Percentiles rank a stretch among this genome's conserved stretches.
Evolutionary conservation across 2,888 invertebrate genomes (phyloP).

Genomic region (Pecten maximus): DNA sequence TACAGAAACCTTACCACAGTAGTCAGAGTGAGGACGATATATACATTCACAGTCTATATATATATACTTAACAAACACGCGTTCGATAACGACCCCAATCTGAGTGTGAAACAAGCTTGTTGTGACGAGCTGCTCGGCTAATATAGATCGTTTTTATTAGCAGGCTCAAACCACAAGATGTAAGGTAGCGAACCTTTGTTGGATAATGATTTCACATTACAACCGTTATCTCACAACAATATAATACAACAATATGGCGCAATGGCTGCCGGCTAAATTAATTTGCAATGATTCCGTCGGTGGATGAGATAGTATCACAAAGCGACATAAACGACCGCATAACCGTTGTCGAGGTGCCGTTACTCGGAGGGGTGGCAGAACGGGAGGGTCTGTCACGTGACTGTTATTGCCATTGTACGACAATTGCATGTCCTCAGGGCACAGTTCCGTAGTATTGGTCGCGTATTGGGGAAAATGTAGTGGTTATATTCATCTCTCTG

Average conservation of each 20-base stretch:
- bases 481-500: too few relatives aligned
- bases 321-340: neutral
- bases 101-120: neutral
- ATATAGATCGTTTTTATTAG: neutral
- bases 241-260: neutral
- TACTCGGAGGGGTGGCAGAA: neutral
- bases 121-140: neutral
- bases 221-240: slow-evolving; percentile 1
- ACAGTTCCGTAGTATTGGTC: neutral
- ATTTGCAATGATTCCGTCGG: slow-evolving; percentile 16
- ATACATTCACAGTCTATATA: neutral
- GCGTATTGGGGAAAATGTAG: neutral
- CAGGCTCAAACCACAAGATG: neutral
- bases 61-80: neutral
- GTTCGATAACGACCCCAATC: slow-evolving; percentile 8
- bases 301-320: neutral
- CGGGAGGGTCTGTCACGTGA: neutral
- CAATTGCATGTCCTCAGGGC: neutral
- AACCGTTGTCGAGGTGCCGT: neutral
- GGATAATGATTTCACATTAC: neutral
- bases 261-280: slow-evolving; percentile 19
- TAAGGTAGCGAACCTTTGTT: neutral
- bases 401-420: neutral
- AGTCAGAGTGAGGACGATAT: neutral
- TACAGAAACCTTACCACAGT: neutral